Evolutionary conservation across 1,140 invertebrate species (phyloP).

Genomic region (Ceratina australensis): DNA sequence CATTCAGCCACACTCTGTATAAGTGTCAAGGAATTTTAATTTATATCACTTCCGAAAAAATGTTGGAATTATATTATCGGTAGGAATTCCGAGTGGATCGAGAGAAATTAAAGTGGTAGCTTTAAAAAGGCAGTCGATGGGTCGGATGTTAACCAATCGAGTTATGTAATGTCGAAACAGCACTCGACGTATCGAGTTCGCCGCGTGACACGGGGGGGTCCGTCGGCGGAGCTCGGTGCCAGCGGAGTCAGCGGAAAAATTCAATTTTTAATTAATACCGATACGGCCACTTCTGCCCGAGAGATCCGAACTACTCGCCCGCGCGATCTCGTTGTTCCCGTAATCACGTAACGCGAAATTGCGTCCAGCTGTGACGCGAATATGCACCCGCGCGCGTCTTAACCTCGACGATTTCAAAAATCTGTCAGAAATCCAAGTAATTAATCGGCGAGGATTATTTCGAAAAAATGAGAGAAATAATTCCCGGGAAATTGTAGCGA

Average conservation of each 20-base stretch:
- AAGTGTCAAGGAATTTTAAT: too few species aligned
- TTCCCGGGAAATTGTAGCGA: too few species aligned
- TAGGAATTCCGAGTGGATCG: neutral
- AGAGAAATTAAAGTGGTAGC: neutral
- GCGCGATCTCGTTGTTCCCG: slow-evolving; percentile 30
- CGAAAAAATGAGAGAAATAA: too few species aligned
- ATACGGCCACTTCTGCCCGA: slow-evolving; percentile 29
- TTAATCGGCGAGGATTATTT: too few species aligned
- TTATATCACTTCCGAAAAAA: too few species aligned
- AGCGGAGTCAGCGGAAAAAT: slow-evolving; percentile 45
- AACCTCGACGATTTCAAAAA: slow-evolving; percentile 23
- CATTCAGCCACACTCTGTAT: too few species aligned
- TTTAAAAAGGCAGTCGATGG: neutral
- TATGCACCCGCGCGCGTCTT: too few species aligned
- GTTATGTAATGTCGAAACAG: slow-evolving; percentile 37
- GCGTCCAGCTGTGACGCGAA: neutral
- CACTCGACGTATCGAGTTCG: slow-evolving; percentile 27
- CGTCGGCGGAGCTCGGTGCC: slow-evolving; percentile 10
- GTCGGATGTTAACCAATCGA: slow-evolving; percentile 31
- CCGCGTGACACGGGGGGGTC: slow-evolving; percentile 19
- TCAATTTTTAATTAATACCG: slow-evolving; percentile 52
- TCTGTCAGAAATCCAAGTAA: neutral
- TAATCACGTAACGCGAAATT: slow-evolving; percentile 39
- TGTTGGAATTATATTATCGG: too few species aligned
- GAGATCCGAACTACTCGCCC: neutral